phyloP scores from a whole-genome alignment of 2,888 invertebrate genomes.

The Hyles lineata region DNA sequence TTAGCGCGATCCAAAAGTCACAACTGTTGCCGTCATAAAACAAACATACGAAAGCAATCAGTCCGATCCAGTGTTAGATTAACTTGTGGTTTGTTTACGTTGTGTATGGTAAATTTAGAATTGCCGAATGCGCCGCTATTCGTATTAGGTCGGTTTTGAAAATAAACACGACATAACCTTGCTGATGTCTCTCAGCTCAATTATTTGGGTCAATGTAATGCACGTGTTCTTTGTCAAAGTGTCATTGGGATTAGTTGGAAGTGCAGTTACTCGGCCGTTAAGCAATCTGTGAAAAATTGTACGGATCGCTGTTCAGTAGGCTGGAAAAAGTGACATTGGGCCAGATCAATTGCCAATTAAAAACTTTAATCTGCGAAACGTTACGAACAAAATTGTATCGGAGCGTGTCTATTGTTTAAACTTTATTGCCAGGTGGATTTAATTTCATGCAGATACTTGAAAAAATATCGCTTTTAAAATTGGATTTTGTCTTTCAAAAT shows the following conservation, averaged over 20 bases:
- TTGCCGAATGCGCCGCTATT: slow-evolving; percentile 73
- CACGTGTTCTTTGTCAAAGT: slow-evolving; percentile 73
- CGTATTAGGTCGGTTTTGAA: slow-evolving; percentile 81
- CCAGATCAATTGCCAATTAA: neutral
- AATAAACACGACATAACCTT: slow-evolving; percentile 81
- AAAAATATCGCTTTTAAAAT: neutral
- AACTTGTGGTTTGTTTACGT: slow-evolving; percentile 80
- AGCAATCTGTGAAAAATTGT: slow-evolving; percentile 41
- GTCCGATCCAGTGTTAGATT: slow-evolving; percentile 61
- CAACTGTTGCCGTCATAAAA: slow-evolving; percentile 66
- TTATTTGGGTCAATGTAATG: slow-evolving; percentile 83
- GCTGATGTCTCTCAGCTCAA: slow-evolving; percentile 72
- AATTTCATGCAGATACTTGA: neutral
- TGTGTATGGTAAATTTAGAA: slow-evolving; percentile 79
- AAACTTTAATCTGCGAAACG: neutral
- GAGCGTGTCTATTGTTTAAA: slow-evolving; percentile 15
- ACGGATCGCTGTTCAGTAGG: slow-evolving; percentile 25
- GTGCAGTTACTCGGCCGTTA: slow-evolving; percentile 42
- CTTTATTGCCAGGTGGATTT: neutral
- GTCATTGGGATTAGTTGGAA: slow-evolving; percentile 52
- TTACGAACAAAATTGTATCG: slow-evolving; percentile 1
- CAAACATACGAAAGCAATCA: slow-evolving; percentile 66
- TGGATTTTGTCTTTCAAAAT: neutral
- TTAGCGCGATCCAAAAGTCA: slow-evolving; percentile 60
- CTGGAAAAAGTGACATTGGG: slow-evolving; percentile 16